Evolutionary conservation across 2,113 vertebrate species (phyloP).

Genomic region (Podarcis muralis): DNA sequence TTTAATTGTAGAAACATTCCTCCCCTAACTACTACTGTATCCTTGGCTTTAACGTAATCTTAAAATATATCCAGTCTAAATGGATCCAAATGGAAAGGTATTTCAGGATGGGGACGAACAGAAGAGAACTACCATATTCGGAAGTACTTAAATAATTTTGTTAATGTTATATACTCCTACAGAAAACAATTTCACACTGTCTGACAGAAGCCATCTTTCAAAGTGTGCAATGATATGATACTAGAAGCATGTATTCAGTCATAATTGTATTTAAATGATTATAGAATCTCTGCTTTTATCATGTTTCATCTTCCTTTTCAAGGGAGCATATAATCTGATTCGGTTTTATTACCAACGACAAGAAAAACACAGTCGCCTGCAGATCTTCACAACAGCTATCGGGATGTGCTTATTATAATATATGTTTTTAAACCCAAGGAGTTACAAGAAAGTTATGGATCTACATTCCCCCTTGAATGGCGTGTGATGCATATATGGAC

Average conservation of each 20-base stretch:
- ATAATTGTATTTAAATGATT: slow-evolving; percentile 33
- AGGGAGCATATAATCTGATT: slow-evolving; percentile 70
- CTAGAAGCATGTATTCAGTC: slow-evolving; percentile 43
- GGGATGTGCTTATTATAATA: slow-evolving; percentile 66
- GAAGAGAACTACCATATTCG: slow-evolving; percentile 16
- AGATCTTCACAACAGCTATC: slow-evolving; percentile 69
- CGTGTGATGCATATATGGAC: slow-evolving; percentile 61
- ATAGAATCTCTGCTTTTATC: slow-evolving; percentile 65
- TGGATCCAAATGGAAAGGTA: slow-evolving; percentile 9
- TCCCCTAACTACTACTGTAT: slow-evolving; percentile 12
- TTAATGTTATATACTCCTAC: neutral
- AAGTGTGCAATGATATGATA: neutral
- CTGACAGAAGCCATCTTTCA: neutral
- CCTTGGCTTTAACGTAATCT: slow-evolving; percentile 11
- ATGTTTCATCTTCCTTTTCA: slow-evolving; percentile 67
- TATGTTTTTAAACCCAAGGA: slow-evolving; percentile 71
- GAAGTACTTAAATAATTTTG: slow-evolving; percentile 26
- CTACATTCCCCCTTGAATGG: slow-evolving; percentile 54
- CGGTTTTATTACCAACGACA: slow-evolving; percentile 70
- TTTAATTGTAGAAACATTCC: neutral
- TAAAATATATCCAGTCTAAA: slow-evolving; percentile 42
- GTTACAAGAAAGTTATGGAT: slow-evolving; percentile 68
- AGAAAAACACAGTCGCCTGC: slow-evolving; percentile 72
- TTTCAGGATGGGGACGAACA: neutral
- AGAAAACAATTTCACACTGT: neutral